These are phyloP conservation scores for Chondrilla cf. caribensis DNA, from an alignment of 37 sponge, comb jelly and placozoan genomes.

Conservation along the genomic window DNA sequence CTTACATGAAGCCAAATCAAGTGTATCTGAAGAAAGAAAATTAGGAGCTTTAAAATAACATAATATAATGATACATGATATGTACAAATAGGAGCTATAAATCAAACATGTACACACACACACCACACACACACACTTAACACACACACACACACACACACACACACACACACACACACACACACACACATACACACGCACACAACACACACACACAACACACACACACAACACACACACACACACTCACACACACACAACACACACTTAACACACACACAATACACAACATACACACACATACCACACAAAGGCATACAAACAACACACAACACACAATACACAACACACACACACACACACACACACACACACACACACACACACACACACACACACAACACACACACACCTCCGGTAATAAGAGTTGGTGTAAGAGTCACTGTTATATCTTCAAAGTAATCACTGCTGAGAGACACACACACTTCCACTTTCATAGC, in stretches of 20 bases:
- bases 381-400: constrained; percentile 19
- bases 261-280: constrained; percentile 2
- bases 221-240: constrained; percentile 17
- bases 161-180: constrained; percentile 14
- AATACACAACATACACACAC: constrained; percentile 11
- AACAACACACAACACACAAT: constrained; percentile 5
- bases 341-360: constrained; percentile 19
- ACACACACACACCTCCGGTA: background rate
- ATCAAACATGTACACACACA: background rate
- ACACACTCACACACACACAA: constrained; percentile 17
- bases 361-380: constrained; percentile 16
- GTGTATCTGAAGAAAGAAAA: too few species aligned
- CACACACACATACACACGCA: constrained; percentile 19
- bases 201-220: constrained; percentile 7
- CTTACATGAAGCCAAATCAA: too few species aligned
- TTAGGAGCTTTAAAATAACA: too few species aligned
- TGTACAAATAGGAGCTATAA: too few species aligned
- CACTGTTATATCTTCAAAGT: background rate
- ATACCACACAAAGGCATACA: background rate
- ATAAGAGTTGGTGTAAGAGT: background rate
- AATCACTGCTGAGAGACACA: background rate
- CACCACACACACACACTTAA: too few species aligned
- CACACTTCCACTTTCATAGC: background rate
- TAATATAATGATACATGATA: too few species aligned
- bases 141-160: constrained; percentile 21